These are phyloP conservation scores for Rhinella marina DNA, from an alignment of 2,797 vertebrate species.

Conservation along the genomic window DNA sequence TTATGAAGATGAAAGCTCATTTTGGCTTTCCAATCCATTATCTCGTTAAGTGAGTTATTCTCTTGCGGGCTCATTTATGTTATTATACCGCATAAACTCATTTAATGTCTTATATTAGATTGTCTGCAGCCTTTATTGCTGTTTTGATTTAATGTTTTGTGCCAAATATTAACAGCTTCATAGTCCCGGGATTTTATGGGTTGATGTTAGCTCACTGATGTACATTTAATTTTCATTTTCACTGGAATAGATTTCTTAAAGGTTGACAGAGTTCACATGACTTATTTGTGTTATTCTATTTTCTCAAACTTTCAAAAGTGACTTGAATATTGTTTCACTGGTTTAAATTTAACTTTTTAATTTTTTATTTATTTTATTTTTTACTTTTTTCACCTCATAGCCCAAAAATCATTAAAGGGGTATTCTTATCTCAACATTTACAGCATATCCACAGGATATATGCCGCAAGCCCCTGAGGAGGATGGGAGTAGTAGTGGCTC, in stretches of 20 bases:
- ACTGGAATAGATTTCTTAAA: conserved; percentile 25
- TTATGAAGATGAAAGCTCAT: conserved; percentile 53
- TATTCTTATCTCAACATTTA: too few species aligned
- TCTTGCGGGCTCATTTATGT: conserved; percentile 56
- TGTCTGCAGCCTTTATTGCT: conserved; percentile 57
- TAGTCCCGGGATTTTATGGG: conserved; percentile 39
- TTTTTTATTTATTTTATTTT: background rate
- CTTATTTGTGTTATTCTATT: conserved; percentile 32
- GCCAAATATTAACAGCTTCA: conserved; percentile 52
- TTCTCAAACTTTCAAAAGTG: background rate
- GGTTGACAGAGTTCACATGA: conserved; percentile 36
- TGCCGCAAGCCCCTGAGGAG: too few species aligned
- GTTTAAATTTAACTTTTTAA: background rate
- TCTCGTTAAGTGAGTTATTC: conserved; percentile 58
- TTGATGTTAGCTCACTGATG: conserved; percentile 44
- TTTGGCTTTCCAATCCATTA: conserved; percentile 56
- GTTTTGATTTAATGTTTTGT: conserved; percentile 58
- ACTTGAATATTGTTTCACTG: background rate
- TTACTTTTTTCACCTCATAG: background rate
- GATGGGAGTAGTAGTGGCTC: too few species aligned
- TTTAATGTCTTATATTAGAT: conserved; percentile 58
- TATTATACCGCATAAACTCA: conserved; percentile 59
- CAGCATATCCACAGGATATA: too few species aligned
- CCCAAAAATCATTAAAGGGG: background rate
- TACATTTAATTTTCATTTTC: conserved; percentile 46